Conservation (phyloP, 1,140 invertebrate genomes). For the Diuraphis noxia region DNA sequence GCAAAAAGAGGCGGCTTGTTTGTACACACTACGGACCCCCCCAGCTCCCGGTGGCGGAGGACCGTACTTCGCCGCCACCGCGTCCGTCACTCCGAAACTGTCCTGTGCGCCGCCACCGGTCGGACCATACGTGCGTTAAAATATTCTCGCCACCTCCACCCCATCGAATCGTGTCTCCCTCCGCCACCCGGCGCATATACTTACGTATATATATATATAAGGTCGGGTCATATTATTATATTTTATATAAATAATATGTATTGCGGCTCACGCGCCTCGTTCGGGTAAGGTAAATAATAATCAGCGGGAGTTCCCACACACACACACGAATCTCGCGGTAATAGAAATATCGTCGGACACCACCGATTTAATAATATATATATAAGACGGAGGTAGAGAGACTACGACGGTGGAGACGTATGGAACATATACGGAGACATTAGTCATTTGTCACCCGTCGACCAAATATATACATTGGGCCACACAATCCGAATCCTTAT, state of each 20-base stretch:
- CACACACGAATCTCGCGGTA: constrained; percentile 1
- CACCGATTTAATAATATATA: neutral
- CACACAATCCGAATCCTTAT: constrained; percentile 43
- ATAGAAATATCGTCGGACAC: constrained; percentile 45
- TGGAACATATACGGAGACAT: constrained; percentile 23
- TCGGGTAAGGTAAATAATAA: constrained; percentile 20
- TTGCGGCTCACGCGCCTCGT: neutral
- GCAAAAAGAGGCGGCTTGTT: constrained; percentile 46
- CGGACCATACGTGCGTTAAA: neutral
- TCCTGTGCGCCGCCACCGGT: neutral
- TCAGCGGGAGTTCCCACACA: constrained; percentile 48
- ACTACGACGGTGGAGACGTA: neutral
- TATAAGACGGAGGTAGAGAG: neutral
- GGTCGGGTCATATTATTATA: neutral
- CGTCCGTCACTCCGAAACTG: constrained; percentile 24
- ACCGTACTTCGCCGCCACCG: neutral
- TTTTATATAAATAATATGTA: neutral
- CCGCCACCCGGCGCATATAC: neutral
- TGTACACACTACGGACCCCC: constrained; percentile 1
- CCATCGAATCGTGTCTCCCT: neutral
- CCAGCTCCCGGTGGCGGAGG: neutral
- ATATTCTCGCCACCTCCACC: neutral
- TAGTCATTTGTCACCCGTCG: constrained; percentile 49
- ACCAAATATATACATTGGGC: constrained; percentile 32
- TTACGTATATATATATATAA: neutral